Base-by-base conservation (phyloP, 2,797 vertebrate species). In the Perdix hodgsoniae region DNA sequence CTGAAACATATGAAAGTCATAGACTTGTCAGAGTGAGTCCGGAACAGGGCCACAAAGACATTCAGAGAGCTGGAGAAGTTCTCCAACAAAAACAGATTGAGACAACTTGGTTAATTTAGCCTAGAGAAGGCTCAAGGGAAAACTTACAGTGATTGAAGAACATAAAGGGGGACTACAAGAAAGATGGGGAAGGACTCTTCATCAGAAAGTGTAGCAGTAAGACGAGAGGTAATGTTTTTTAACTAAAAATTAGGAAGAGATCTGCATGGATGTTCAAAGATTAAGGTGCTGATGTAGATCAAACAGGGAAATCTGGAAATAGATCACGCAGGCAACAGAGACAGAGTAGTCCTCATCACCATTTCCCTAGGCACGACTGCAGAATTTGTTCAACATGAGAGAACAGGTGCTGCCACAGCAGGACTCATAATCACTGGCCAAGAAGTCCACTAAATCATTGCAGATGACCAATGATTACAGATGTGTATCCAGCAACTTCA, bases 321-420 rank as follows among this genome's bases (percentile, higher is more conserved):
- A 57, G 47, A 14, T 24, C 29, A 45, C n/a, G 22, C 33, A 81
- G 45, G 33, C 52, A 88, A 3, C 57, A 69, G 77, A 29, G 61
- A 24, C 31, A 56, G 39, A 80, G 39, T 31, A 88, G n/a, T 27
- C 7, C 1, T 17, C 63, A 27, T 54, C 67, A 74, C 4, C 0
- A 1, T 42, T 69, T 74, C 64, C 67, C 45, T 31, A 61, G 74
- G 11, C 22, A n/a, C 0, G 19, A 9, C 63, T 88, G 45, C 29
- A 80, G 82, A 80, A 47, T 40, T 37, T 94, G 79, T 64, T 80
- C 63, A 78, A 71, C 37, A 33, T 70, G 69, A 89, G 40, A n/a
- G 12, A 88, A 60, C 91, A 88, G 78, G 67, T 93, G 93, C 56
- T 92, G 45, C 26, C 82, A 24, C 89, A 79, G 67, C 56, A 66